phyloP scores from a whole-genome alignment of 1,140 invertebrate genomes.

The Drepana arcuata region DNA sequence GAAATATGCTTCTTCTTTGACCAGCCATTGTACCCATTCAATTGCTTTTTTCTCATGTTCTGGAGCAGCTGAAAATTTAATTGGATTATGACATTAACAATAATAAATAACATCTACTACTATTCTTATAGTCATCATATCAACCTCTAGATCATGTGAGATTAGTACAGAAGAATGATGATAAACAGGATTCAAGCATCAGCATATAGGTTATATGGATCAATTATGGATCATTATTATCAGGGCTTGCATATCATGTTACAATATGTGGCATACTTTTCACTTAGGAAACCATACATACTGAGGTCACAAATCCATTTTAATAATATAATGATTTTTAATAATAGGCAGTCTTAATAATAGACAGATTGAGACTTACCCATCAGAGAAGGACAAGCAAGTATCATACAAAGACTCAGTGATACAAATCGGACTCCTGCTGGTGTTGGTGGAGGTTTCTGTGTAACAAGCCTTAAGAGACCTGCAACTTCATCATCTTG shows the following conservation, averaged over 20 bases:
- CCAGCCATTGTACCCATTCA: slow-evolving; percentile 95
- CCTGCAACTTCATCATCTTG: slow-evolving; percentile 93
- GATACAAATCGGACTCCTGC: slow-evolving; percentile 95
- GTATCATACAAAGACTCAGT: slow-evolving; percentile 93
- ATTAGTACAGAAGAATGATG: too few relatives aligned
- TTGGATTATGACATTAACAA: not conserved
- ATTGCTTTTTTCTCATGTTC: slow-evolving; percentile 92
- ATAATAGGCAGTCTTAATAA: too few relatives aligned
- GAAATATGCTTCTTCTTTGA: slow-evolving; percentile 90
- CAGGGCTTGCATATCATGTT: too few relatives aligned
- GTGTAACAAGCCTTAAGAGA: slow-evolving; percentile 89
- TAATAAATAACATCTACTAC: slow-evolving; percentile 2
- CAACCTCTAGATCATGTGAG: not conserved
- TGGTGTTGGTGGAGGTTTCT: slow-evolving; percentile 89
- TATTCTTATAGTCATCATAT: slow-evolving; percentile 1
- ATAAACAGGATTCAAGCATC: too few relatives aligned
- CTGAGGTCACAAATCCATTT: too few relatives aligned
- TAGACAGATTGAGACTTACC: too few relatives aligned
- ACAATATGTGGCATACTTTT: too few relatives aligned
- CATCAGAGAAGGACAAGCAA: slow-evolving; percentile 93
- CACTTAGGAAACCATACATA: too few relatives aligned
- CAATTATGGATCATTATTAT: too few relatives aligned
- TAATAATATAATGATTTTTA: too few relatives aligned
- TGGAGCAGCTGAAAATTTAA: slow-evolving; percentile 63
- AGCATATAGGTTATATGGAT: too few relatives aligned